Evolutionary conservation across 2,888 invertebrate species (phyloP), one percentile per base, ranked within the genome.

Genomic region (Fragum fragum): DNA sequence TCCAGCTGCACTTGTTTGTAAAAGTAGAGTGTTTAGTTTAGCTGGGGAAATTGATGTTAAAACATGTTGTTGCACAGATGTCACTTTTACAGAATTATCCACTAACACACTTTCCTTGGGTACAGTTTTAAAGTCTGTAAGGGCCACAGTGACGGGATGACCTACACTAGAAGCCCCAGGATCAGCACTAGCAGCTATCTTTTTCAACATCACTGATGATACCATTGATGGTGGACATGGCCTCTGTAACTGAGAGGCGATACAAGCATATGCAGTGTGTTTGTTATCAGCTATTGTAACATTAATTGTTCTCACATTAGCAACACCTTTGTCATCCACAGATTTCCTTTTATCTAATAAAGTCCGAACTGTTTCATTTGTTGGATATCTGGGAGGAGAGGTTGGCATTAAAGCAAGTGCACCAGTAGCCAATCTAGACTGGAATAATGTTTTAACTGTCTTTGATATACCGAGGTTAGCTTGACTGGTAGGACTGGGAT

Each of bases 351-450:
- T 92, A 79, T 93, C 91, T 66, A 93, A 83, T 57, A 93, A 81
- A 32, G 89, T 90, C 86, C 92, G 92, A 0, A 93, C 93, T 16
- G 93, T 93, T 21, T 93, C 90, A 79, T 92, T 93, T 23, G 88
- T 89, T 16, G 93, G 92, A 79, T 93, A 93, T 68, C 91, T 90
- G 21, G 79, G 76, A 11, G 85, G 85, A 16, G 85, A 80, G 21
- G 76, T 78, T 52, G 78, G 75, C 29, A 53, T 71, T n/a, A 71
- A 23, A n/a, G 71, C 36, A 26, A 71, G 53, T 16, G 29, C 55
- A 21, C 71, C 71, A 36, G 53, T 32, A 21, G 71, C 39, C 1
- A 71, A 53, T 55, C 71, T 47, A 36, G 66, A 42, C 42, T 66
- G 66, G n/a, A 66, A 42, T 5, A 66, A 21, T 9, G 70, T 70